phyloP scores from a whole-genome alignment of 2,113 vertebrate species.

The Gymnorhina tibicen region DNA sequence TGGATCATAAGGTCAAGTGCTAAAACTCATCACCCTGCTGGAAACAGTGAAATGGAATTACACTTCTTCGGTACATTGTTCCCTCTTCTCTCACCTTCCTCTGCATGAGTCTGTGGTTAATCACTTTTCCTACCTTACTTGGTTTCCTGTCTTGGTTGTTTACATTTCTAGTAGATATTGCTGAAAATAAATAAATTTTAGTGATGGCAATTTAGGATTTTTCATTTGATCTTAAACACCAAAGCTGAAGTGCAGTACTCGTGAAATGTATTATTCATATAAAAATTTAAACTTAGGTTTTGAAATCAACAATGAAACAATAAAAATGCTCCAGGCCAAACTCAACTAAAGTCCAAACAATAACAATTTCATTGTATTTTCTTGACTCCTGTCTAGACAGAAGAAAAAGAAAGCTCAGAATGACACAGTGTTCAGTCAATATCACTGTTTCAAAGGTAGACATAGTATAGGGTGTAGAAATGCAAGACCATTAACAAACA shows the following conservation, averaged over 20 bases:
- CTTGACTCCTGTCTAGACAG: background rate
- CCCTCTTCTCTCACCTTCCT: background rate
- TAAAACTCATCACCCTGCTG: slow-evolving; percentile 31
- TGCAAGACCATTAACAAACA: background rate
- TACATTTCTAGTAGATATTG: background rate
- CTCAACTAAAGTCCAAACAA: background rate
- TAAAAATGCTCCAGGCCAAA: background rate
- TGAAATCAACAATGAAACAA: background rate
- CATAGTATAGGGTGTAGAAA: background rate
- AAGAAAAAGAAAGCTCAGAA: background rate
- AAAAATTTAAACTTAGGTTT: background rate
- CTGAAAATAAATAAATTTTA: background rate
- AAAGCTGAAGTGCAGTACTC: background rate
- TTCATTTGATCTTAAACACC: background rate
- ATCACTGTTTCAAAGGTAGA: background rate
- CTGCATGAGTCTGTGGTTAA: background rate
- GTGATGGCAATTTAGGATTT: background rate
- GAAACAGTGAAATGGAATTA: slow-evolving; percentile 36
- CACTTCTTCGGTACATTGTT: background rate
- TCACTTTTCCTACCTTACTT: background rate
- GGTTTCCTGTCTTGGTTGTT: background rate
- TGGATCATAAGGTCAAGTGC: slow-evolving; percentile 40
- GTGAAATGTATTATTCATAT: background rate
- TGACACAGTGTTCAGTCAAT: background rate
- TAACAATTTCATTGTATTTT: background rate